Percentiles rank a stretch among this genome's conserved stretches.
phyloP scores from a whole-genome alignment of 2,113 vertebrate genomes.

The Sylvilagus bachmani region DNA sequence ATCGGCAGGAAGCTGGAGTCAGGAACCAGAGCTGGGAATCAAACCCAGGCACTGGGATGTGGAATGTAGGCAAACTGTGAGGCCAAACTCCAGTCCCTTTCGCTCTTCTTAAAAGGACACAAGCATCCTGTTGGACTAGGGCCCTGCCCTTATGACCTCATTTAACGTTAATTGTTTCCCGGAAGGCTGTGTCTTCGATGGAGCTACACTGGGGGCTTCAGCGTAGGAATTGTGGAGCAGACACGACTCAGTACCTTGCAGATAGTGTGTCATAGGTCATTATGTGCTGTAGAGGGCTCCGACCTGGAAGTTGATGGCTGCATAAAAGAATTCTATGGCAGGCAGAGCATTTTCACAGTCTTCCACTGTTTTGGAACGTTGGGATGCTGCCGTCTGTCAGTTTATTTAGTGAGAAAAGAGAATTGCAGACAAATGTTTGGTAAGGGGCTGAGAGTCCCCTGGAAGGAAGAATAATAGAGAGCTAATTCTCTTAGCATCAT shows the following conservation, averaged over 20 bases:
- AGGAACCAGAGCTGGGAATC: too few species aligned
- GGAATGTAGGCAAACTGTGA: too few species aligned
- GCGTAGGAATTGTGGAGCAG: not conserved
- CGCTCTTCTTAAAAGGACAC: not conserved
- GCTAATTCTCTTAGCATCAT: not conserved
- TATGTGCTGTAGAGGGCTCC: not conserved
- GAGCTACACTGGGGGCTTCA: not conserved
- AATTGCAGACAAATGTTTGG: not conserved
- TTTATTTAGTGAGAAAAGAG: conserved; percentile 1
- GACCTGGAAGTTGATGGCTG: not conserved
- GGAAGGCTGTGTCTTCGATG: not conserved
- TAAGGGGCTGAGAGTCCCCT: not conserved
- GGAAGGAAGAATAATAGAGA: not conserved
- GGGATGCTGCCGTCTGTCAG: not conserved
- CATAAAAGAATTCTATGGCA: not conserved
- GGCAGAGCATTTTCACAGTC: not conserved
- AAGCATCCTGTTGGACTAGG: not conserved
- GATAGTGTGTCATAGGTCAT: not conserved
- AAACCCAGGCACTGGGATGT: too few species aligned
- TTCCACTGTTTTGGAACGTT: not conserved
- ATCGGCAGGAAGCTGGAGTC: too few species aligned
- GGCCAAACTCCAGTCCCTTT: not conserved
- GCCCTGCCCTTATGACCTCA: not conserved
- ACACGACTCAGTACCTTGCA: not conserved
- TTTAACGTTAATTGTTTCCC: not conserved